Conservation (phyloP, 2,888 invertebrate species). For the Venusia cambrica region DNA sequence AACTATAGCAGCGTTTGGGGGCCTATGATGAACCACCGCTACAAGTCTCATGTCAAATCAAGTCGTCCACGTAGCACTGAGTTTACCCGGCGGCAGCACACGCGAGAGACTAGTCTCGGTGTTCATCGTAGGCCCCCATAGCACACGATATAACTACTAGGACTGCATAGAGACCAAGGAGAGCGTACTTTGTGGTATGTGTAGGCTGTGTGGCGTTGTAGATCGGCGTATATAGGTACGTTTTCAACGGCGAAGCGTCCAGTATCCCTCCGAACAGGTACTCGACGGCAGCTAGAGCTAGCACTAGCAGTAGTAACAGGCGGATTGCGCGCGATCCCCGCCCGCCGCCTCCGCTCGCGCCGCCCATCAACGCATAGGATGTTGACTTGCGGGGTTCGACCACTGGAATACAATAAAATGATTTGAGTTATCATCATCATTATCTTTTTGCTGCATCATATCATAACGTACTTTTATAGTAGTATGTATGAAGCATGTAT, state of each 20-base stretch:
- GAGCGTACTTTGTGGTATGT: too few relatives aligned
- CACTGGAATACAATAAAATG: too few relatives aligned
- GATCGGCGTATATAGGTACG: conserved; percentile 72
- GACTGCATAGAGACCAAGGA: not conserved
- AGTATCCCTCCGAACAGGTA: conserved; percentile 85
- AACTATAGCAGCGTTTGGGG: too few relatives aligned
- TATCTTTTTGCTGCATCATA: conserved; percentile 8
- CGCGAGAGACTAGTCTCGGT: too few relatives aligned
- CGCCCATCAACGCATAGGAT: conserved; percentile 73
- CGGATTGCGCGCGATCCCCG: conserved; percentile 75
- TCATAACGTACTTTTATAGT: too few relatives aligned
- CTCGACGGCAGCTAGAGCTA: conserved; percentile 85
- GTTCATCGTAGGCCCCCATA: too few relatives aligned
- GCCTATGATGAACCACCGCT: too few relatives aligned
- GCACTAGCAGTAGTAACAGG: conserved; percentile 76
- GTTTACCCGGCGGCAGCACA: too few relatives aligned
- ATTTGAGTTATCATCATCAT: conserved; percentile 4
- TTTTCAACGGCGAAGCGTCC: conserved; percentile 74
- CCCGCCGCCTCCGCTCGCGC: conserved; percentile 64
- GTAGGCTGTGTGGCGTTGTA: conserved; percentile 66
- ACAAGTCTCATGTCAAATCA: too few relatives aligned
- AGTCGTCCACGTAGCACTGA: too few relatives aligned
- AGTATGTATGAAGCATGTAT: too few relatives aligned
- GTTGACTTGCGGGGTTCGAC: conserved; percentile 40
- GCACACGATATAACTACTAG: too few relatives aligned